Evolutionary conservation across 2,888 invertebrate genomes (phyloP).

Genomic region (Cynaeus angustus): DNA sequence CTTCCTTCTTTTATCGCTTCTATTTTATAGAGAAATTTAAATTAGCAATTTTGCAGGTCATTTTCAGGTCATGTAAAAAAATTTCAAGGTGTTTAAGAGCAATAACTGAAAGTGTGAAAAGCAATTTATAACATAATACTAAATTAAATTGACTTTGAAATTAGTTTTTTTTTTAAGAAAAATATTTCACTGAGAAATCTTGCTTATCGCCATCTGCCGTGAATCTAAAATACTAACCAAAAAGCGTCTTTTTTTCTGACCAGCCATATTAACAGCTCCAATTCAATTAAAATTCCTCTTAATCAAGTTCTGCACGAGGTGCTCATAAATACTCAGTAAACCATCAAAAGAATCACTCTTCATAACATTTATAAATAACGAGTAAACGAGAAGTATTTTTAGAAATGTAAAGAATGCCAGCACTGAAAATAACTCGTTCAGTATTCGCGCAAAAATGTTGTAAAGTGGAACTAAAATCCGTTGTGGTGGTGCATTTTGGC

Average conservation of each 20-base stretch:
- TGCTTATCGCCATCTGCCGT: background rate
- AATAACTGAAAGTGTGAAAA: too few species aligned
- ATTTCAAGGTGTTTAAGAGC: too few species aligned
- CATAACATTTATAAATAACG: conserved; percentile 36
- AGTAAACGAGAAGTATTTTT: conserved; percentile 40
- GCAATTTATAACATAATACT: too few species aligned
- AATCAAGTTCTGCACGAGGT: background rate
- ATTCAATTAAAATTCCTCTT: background rate
- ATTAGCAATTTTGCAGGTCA: too few species aligned
- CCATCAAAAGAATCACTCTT: conserved; percentile 16
- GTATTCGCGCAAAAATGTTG: conserved; percentile 34
- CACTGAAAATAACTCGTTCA: conserved; percentile 43
- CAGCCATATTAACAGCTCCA: background rate
- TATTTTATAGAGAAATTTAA: too few species aligned
- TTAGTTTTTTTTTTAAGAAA: too few species aligned
- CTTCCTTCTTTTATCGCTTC: too few species aligned
- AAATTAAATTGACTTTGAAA: too few species aligned
- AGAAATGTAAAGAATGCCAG: conserved; percentile 34
- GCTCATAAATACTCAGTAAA: conserved; percentile 18
- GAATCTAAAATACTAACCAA: background rate
- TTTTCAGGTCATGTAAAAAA: too few species aligned
- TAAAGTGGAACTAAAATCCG: conserved; percentile 7
- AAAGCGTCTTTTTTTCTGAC: background rate
- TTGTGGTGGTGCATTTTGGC: conserved; percentile 20
- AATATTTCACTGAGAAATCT: too few species aligned